phyloP scores from a whole-genome alignment of 2,888 invertebrate genomes.

The Neoaliturus tenellus region DNA sequence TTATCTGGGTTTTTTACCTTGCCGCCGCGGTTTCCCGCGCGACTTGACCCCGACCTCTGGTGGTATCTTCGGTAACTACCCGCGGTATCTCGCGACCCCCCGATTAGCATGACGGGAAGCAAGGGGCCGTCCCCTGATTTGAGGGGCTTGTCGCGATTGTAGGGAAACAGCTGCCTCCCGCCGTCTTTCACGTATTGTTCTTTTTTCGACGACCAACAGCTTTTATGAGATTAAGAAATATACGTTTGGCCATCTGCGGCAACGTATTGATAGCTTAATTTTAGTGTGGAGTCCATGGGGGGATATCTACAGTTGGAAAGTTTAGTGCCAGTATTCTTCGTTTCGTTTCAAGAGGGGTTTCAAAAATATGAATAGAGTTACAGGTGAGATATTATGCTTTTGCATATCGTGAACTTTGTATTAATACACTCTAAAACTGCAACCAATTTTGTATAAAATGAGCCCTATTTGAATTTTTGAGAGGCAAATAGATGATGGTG shows the following conservation, averaged over 20 bases:
- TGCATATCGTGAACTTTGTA: no score
- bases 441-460: no score
- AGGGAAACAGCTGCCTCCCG: slow-evolving; percentile 31
- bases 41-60: slow-evolving; percentile 8
- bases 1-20: not conserved
- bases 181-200: not conserved
- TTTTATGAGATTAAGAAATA: slow-evolving; percentile 16
- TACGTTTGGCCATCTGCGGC: slow-evolving; percentile 14
- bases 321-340: no score
- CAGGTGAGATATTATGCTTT: no score
- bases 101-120: not conserved
- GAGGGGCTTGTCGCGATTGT: slow-evolving; percentile 5
- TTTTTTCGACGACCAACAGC: slow-evolving; percentile 17
- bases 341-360: no score
- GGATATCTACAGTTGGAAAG: no score
- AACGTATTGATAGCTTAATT: not conserved
- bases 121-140: not conserved
- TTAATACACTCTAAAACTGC: no score
- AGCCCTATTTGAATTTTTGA: no score
- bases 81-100: not conserved
- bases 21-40: slow-evolving; percentile 9
- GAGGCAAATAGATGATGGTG: no score
- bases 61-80: not conserved
- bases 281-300: no score
- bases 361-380: no score